Evolutionary conservation across 2,888 invertebrate genomes (phyloP), one percentile per base, ranked within the genome.

Genomic region (Aphodius granarius): DNA sequence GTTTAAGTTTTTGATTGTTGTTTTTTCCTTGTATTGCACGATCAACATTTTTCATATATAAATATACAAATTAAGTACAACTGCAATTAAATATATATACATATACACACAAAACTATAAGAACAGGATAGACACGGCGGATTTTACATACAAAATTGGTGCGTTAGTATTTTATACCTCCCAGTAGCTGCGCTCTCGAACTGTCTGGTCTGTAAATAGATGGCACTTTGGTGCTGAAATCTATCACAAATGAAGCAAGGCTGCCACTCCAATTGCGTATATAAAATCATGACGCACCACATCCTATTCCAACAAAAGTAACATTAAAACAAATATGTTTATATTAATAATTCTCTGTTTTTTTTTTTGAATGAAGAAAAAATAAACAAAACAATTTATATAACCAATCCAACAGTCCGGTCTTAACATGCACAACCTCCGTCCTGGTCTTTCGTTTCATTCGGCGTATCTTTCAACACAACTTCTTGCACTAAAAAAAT

Each of bases 381-480:
- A 43, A 43, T 43, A 43, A 43, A 43, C 43, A 43, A 43, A 43
- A 43, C 43, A 43, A 43, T 43, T 43, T 3, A 43, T 43, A 43
- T 20, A 22, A 68, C 68, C 68, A 22, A 20, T n/a, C 68, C 68
- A 68, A 22, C 68, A 21, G 68, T 68, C 81, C 13, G 43, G 43
- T 43, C 43, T 43, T 93, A 97, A 90, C 97, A 97, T 88, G 96
- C 94, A 91, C 97, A 97, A 88, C 95, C 94, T 86, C 95, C 94
- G 89, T 98, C 97, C 82, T 95, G 94, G 89, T 95, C 94, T 92
- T 95, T 95, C 88, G 92, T 93, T 91, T 98, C 97, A 84, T 95
- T 95, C 83, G 97, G 97, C 86, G 97, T 95, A 88, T 98, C 97
- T 91, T 97, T 95, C 88, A 98, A 93, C 87, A 97, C 95, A 89